Conservation (phyloP, 2,113 vertebrate genomes). For the Opisthocomus hoazin region DNA sequence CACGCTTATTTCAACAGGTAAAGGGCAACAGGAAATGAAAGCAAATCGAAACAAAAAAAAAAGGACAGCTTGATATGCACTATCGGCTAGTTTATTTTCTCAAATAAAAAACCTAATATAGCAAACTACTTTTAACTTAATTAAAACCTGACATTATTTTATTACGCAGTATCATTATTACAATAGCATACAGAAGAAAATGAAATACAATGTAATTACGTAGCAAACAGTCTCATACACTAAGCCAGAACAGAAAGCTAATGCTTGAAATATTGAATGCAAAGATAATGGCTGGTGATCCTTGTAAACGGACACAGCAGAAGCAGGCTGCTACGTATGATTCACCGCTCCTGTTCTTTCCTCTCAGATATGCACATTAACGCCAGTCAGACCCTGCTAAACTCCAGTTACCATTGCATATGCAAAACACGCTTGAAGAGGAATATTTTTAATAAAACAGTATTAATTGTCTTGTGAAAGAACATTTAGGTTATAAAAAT, state of each 20-base stretch:
- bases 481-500: background rate
- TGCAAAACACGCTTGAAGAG: background rate
- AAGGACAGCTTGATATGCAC: background rate
- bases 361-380: background rate
- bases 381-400: background rate
- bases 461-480: background rate
- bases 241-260: constrained; percentile 34
- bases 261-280: constrained; percentile 27
- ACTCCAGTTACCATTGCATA: background rate
- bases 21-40: background rate
- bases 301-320: background rate
- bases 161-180: constrained; percentile 45
- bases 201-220: constrained; percentile 46
- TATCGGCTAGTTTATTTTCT: constrained; percentile 12
- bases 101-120: background rate
- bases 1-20: background rate
- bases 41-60: background rate
- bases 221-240: constrained; percentile 3
- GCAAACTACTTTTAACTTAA: constrained; percentile 47
- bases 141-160: constrained; percentile 59
- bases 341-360: background rate
- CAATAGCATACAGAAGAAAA: constrained; percentile 24
- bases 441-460: background rate
- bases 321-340: background rate
- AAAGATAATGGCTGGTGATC: background rate